Base-by-base conservation (phyloP, 2,888 invertebrate species). In the Beris morrisii region DNA sequence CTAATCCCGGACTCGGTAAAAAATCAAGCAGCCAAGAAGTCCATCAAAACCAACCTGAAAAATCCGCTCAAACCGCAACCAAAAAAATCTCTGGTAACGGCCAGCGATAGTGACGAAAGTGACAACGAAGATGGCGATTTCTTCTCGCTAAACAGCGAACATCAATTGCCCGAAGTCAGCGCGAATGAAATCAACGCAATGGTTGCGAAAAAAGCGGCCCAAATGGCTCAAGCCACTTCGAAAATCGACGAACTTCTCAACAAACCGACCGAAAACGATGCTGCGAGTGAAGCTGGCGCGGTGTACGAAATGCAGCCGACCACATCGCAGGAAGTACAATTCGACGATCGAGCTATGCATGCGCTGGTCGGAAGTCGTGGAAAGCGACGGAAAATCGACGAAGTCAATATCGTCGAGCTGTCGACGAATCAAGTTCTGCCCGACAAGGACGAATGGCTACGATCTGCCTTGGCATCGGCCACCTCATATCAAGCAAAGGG, bases 341-440 rank as follows among this genome's bases (percentile, higher is more conserved):
- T 70, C 11, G 71, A 73, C 57, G 63, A 71, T 22, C 65, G 69
- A 44, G 81, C 79, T 6, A 72, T 91, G 71, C 83, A 87, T 71
- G 87, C 88, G 69, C 79, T 93, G 11, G 87, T 89, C 70, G 92
- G 92, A 0, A 79, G 86, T 22, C 83, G 84, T 38, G 54, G 31
- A 6, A 87, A 88, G 73, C 84, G 83, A 11, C 77, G 86, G 2
- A 85, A 84, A 68, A 69, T 74, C 4, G 72, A 75, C 64, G 83
- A 85, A 43, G 86, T 89, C 58, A 87, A 92, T 74, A 85, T 95
- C 64, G 89, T 95, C 13, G 92, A 95, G 74, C 88, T 95, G 1
- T 88, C 89, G 70, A 91, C 92, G 55, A 87, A 89, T 71, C 90
- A 93, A 74, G 89, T 93, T 0, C 80, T 92, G 71, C 89, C 90